Base-by-base conservation (phyloP, 2,113 vertebrate genomes). In the Apteryx owenii region DNA sequence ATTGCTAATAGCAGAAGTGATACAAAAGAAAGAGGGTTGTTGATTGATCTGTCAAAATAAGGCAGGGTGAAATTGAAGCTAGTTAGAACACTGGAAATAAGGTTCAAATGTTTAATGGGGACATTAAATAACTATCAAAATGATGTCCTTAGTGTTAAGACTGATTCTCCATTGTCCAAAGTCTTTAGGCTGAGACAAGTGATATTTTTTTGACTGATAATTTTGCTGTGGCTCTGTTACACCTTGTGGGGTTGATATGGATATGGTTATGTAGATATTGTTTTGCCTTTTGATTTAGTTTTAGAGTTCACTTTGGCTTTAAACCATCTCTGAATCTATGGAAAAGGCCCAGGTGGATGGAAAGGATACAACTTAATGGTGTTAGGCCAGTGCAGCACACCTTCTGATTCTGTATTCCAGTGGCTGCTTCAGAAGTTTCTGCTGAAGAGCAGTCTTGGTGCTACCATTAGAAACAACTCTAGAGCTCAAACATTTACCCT, bases 321-420 rank as follows among this genome's bases (percentile, higher is more conserved):
- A 54, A 40, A 25, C 33, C 26, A 40, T 10, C 61, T 14, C 31
- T 48, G 64, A 71, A 64, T 40, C 46, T 60, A 7, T 23, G 46
- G 33, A 48, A 48, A 76, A 91, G 26, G 9, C 29, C 42, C 66
- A 33, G 5, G 22, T 9, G 51, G 56, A 31, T 5, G 40, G 48
- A 58, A 44, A 10, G 29, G 16, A 21, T 0, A 2, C 42, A 31
- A 16, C 29, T 44, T 33, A 48, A 15, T 44, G 65, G 28, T 19
- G 26, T 33, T n/a, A 75, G 36, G 51, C 12, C 18, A 23, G 50
- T 4, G 29, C 29, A 51, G n/a, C 42, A 56, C 29, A n/a, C 13
- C 11, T 33, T 10, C 42, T 3, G 0, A 10, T 20, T 62, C 78
- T 42, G 36, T 21, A 23, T 68, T 81, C 51, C 1, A 0, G 51